Evolutionary conservation across 2,797 vertebrate genomes (phyloP).

Genomic region (Mus caroli): DNA sequence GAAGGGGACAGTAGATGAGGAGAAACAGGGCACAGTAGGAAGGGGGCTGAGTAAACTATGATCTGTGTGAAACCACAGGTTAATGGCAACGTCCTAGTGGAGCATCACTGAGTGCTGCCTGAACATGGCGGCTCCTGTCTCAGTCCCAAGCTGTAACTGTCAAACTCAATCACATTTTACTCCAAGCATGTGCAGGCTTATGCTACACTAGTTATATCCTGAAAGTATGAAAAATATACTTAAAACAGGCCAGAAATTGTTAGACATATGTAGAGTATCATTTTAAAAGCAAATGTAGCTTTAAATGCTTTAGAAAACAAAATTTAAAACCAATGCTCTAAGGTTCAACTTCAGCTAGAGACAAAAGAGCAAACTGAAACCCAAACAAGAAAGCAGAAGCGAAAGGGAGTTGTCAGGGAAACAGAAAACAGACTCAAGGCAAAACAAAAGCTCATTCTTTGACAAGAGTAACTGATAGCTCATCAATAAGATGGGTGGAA

Average conservation of each 20-base stretch:
- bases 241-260: neutral
- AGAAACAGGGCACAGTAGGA: neutral
- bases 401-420: neutral
- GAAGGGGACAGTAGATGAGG: neutral
- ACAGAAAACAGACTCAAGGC: neutral
- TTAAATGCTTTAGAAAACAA: constrained; percentile 39
- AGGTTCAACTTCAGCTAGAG: neutral
- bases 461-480: neutral
- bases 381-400: neutral
- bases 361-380: constrained; percentile 17
- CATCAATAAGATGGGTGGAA: neutral
- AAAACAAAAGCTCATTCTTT: neutral
- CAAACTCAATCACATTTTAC: neutral
- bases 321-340: neutral
- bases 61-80: too few species aligned
- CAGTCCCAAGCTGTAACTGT: neutral
- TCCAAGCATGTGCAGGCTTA: neutral
- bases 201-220: neutral
- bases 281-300: neutral
- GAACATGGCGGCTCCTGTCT: neutral
- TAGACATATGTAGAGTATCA: neutral
- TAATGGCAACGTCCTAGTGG: neutral
- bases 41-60: neutral
- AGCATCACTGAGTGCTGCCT: neutral
- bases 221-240: neutral